These are phyloP conservation scores for Falco cherrug DNA, from an alignment of 2,797 vertebrate species.

Conservation along the genomic window DNA sequence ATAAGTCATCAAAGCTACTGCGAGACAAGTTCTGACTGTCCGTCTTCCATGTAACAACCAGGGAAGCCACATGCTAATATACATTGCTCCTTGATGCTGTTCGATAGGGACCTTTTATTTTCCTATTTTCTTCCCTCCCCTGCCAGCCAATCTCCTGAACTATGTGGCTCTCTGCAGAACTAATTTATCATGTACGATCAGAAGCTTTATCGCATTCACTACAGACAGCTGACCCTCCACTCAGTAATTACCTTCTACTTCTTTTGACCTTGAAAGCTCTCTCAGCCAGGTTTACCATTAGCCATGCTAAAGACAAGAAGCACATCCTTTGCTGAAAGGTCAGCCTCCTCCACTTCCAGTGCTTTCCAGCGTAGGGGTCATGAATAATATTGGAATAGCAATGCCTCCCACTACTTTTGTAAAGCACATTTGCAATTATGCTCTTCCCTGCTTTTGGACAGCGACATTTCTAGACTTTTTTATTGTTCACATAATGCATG, in stretches of 20 bases:
- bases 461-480: not conserved
- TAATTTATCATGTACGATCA: not conserved
- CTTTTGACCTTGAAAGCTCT: not conserved
- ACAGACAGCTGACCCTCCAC: not conserved
- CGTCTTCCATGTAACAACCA: not conserved
- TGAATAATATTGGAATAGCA: not conserved
- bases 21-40: not conserved
- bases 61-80: not conserved
- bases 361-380: not conserved
- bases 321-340: not conserved
- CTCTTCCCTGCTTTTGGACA: not conserved
- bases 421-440: not conserved
- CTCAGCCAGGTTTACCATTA: not conserved
- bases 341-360: not conserved
- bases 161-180: not conserved
- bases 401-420: not conserved
- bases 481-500: not conserved
- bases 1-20: not conserved
- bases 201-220: not conserved
- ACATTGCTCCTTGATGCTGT: not conserved
- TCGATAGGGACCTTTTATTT: fast-evolving
- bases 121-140: not conserved
- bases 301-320: not conserved
- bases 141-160: not conserved
- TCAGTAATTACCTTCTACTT: not conserved